Percentiles rank a stretch among this genome's conserved stretches.
Conservation (phyloP, 2,888 invertebrate genomes). For the Chorisops tibialis region DNA sequence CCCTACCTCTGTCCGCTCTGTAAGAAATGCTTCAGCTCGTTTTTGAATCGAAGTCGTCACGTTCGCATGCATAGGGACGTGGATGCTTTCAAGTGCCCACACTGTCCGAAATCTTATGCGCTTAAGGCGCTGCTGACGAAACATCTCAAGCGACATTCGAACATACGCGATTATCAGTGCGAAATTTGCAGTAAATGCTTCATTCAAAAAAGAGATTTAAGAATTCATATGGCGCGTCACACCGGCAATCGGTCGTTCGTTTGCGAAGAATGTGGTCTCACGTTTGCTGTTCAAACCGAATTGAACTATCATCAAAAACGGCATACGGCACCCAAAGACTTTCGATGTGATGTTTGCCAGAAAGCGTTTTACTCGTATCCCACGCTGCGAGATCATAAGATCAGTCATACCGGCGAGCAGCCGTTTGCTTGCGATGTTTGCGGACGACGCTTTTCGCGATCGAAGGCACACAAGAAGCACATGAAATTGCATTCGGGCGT, state of each 20-base stretch:
- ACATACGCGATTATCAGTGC: conserved; percentile 32
- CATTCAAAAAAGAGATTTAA: conserved; percentile 4
- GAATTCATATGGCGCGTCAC: conserved; percentile 1
- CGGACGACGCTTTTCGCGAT: conserved; percentile 32
- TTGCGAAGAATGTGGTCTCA: conserved; percentile 24
- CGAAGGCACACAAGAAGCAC: conserved; percentile 35
- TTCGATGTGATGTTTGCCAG: conserved; percentile 24
- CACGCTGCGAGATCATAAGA: conserved; percentile 9
- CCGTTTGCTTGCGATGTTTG: conserved; percentile 30
- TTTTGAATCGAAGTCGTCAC: conserved; percentile 31
- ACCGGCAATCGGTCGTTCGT: conserved; percentile 11
- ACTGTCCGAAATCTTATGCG: conserved; percentile 30
- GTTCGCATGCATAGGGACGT: conserved; percentile 41
- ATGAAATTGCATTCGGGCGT: conserved; percentile 35
- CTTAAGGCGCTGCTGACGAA: conserved; percentile 31
- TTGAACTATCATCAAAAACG: conserved; percentile 18
- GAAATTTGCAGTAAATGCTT: conserved; percentile 30
- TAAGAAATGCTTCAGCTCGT: conserved; percentile 6
- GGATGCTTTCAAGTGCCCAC: conserved; percentile 34
- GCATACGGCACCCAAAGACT: conserved; percentile 14
- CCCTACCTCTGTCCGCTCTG: conserved; percentile 51
- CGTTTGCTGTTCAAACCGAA: conserved; percentile 22
- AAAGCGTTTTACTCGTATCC: conserved; percentile 20
- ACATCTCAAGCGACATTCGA: conserved; percentile 33
- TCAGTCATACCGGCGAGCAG: conserved; percentile 1